Evolutionary conservation across 2,888 invertebrate genomes (phyloP), one percentile per base, ranked within the genome.

Genomic region (Oxyteleia sp.): DNA sequence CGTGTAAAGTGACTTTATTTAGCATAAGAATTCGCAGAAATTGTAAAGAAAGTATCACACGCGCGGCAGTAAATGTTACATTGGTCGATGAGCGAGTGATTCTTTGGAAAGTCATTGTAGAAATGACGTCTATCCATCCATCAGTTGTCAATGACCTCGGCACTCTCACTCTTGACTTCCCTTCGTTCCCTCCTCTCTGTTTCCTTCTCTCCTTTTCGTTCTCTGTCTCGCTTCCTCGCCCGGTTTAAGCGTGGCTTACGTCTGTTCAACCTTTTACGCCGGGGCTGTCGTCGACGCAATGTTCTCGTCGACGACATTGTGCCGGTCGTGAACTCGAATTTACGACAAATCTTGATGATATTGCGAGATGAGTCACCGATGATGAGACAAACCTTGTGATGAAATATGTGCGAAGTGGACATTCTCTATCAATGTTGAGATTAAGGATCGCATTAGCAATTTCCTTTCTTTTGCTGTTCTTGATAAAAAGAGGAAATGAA

Each of bases 71-170:
- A 38, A 55, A 53, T 26, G 63, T 78, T 68, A 78, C 80, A 72
- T 72, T 15, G 75, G 57, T 49, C 72, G 71, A 71, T 74, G 80
- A 64, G 72, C 20, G 55, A 61, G 72, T 53, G 66, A 80, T 80
- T 59, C 72, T 75, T 82, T 82, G 71, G 84, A 84, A 84, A 84
- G 84, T 84, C 75, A 72, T 81, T 61, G 81, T 68, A 81, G 59
- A 84, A 84, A 69, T 84, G 78, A 84, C 79, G 81, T 79, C 80
- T 75, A 86, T 83, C 82, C 72, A 75, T 84, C 86, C 71, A 71
- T 84, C 83, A 83, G 85, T 85, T 84, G 80, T 75, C 84, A 82
- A 86, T 84, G 82, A 82, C 82, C 82, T 82, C 80, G 80, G 75
- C 55, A 85, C 84, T 85, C 84, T 85, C 84, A 81, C 84, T 85